Percentiles rank a stretch among this genome's conserved stretches.
Conservation (phyloP, 1,140 invertebrate species). For the Tetramorium alpestre region DNA sequence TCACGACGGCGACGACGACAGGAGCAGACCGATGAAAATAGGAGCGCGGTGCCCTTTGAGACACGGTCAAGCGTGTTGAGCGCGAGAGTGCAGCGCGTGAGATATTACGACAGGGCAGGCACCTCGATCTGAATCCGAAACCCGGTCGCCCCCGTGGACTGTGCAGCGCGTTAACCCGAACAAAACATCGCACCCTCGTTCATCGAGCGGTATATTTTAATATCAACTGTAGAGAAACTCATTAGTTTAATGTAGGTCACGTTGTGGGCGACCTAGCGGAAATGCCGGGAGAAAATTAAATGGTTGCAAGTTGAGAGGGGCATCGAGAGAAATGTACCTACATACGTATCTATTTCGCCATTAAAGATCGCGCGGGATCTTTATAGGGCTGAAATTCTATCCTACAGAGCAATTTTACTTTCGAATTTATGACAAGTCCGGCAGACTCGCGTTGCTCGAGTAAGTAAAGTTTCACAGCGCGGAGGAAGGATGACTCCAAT, state of each 20-base stretch:
- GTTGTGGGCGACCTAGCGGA: background rate
- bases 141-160: background rate
- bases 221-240: background rate
- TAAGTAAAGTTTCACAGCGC: background rate
- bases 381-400: background rate
- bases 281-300: slow-evolving; percentile 4
- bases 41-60: slow-evolving; percentile 64
- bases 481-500: slow-evolving; percentile 8
- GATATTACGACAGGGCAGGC: slow-evolving; percentile 29
- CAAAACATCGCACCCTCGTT: slow-evolving; percentile 13
- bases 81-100: slow-evolving; percentile 41
- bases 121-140: slow-evolving; percentile 36
- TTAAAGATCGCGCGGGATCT: background rate
- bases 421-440: slow-evolving; percentile 19
- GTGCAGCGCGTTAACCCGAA: background rate
- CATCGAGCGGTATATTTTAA: slow-evolving; percentile 14
- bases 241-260: slow-evolving; percentile 31
- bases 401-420: background rate
- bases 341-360: background rate
- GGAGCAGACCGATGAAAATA: slow-evolving; percentile 33
- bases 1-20: background rate
- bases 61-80: slow-evolving; percentile 64
- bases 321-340: background rate
- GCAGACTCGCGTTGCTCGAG: background rate
- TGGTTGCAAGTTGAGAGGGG: background rate